These are phyloP conservation scores for Magallana angulata DNA, from an alignment of 1,140 invertebrate genomes.

Conservation along the genomic window DNA sequence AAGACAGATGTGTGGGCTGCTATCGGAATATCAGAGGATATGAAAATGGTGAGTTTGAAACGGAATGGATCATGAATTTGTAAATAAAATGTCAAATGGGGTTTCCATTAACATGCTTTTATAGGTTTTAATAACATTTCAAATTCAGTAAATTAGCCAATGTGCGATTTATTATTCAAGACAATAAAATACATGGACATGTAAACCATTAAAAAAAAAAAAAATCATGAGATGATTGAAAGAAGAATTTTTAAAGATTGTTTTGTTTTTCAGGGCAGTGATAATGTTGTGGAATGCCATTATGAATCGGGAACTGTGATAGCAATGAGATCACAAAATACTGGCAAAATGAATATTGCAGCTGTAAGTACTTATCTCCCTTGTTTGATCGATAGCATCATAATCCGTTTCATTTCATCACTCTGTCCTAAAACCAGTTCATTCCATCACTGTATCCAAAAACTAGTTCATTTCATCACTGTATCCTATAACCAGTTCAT, in stretches of 20 bases:
- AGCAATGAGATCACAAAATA: slow-evolving; percentile 27
- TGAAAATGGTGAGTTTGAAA: slow-evolving; percentile 30
- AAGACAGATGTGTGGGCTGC: slow-evolving; percentile 29
- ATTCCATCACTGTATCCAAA: no score
- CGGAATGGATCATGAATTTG: background rate
- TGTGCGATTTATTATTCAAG: no score
- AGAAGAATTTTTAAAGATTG: no score
- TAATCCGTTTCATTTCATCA: no score
- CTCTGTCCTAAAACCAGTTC: no score
- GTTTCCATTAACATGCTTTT: background rate
- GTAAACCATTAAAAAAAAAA: no score
- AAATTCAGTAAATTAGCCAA: no score
- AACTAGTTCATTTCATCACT: no score
- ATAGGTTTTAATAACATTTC: background rate
- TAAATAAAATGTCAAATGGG: background rate
- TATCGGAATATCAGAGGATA: slow-evolving; percentile 39
- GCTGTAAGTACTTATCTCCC: background rate
- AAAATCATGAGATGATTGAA: no score
- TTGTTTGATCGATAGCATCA: no score
- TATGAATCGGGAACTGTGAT: background rate
- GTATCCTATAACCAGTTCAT: no score
- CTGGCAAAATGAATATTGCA: background rate
- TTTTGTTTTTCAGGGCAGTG: slow-evolving; percentile 29
- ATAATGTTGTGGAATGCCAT: slow-evolving; percentile 23
- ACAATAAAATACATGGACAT: no score